Evolutionary conservation across 2,888 invertebrate genomes (phyloP).

Genomic region (Crossocerus cetratus): DNA sequence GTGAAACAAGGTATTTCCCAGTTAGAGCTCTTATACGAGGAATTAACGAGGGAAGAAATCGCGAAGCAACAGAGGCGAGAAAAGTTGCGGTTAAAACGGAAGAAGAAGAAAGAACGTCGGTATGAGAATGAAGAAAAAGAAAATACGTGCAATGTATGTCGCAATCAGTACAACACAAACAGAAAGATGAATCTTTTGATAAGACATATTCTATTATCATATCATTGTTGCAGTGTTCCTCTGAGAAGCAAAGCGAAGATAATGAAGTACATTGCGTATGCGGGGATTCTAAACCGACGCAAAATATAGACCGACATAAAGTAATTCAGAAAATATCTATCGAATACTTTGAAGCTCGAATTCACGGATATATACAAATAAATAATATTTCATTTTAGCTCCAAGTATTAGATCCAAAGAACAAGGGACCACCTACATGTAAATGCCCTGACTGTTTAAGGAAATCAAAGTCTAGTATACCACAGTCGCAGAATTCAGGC

Average conservation of each 20-base stretch:
- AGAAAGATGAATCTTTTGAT: neutral
- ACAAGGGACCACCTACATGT: constrained; percentile 71
- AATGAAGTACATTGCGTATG: constrained; percentile 56
- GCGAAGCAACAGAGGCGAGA: constrained; percentile 91
- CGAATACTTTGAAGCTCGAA: neutral
- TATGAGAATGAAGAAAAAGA: constrained; percentile 77
- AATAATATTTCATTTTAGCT: constrained; percentile 51
- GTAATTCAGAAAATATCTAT: constrained; percentile 51
- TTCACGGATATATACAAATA: neutral
- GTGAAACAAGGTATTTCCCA: constrained; percentile 92
- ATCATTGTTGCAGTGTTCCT: constrained; percentile 50
- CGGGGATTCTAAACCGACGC: constrained; percentile 61
- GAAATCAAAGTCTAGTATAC: constrained; percentile 62
- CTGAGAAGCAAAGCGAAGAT: constrained; percentile 49
- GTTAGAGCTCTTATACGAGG: constrained; percentile 91
- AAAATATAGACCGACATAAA: constrained; percentile 70
- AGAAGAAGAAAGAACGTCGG: constrained; percentile 85
- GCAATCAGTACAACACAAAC: no score
- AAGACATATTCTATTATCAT: constrained; percentile 6
- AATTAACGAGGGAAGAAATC: constrained; percentile 91
- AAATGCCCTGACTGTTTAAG: constrained; percentile 73
- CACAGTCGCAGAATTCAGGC: constrained; percentile 55
- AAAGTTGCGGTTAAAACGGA: constrained; percentile 88
- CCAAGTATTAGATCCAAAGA: constrained; percentile 72
- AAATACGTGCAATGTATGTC: constrained; percentile 75